Evolutionary conservation across 1,140 invertebrate genomes (phyloP).

Genomic region (Lordiphosa clarofinis): DNA sequence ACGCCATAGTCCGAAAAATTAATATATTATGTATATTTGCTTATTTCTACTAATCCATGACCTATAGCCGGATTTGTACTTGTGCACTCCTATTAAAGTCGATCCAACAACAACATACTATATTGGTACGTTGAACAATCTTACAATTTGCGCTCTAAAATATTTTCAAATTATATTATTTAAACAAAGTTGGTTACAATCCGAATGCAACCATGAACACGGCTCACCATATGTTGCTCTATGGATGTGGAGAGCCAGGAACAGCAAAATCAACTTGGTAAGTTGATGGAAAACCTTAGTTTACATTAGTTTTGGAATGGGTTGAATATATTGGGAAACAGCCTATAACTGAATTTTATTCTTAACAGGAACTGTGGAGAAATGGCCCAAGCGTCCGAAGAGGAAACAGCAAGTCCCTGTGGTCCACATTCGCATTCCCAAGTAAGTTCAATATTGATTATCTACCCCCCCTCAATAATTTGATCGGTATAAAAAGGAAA

Average conservation of each 20-base stretch:
- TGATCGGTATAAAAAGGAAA: too few species aligned
- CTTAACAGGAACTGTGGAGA: slow-evolving; percentile 90
- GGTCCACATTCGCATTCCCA: slow-evolving; percentile 83
- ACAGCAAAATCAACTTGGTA: slow-evolving; percentile 87
- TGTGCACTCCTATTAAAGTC: slow-evolving; percentile 91
- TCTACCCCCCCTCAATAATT: too few species aligned
- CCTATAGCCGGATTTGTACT: slow-evolving; percentile 89
- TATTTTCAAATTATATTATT: slow-evolving; percentile 3
- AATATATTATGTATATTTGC: slow-evolving; percentile 9
- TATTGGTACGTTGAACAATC: slow-evolving; percentile 83
- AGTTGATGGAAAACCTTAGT: not conserved
- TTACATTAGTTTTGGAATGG: not conserved
- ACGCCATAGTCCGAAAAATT: slow-evolving; percentile 13
- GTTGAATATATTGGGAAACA: not conserved
- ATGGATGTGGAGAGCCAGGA: slow-evolving; percentile 94
- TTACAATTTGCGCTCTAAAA: not conserved
- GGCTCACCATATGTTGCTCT: slow-evolving; percentile 97
- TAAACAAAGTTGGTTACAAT: slow-evolving; percentile 90
- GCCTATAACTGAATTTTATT: not conserved
- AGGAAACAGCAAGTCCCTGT: slow-evolving; percentile 85
- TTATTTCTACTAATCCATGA: slow-evolving; percentile 27
- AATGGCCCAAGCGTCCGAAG: slow-evolving; percentile 85
- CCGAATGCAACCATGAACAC: slow-evolving; percentile 94
- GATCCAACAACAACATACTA: slow-evolving; percentile 86
- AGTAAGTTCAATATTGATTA: slow-evolving; percentile 23